Percentiles rank a stretch among this genome's conserved stretches.
phyloP scores from a whole-genome alignment of 1,140 invertebrate genomes.

The Samia ricini region DNA sequence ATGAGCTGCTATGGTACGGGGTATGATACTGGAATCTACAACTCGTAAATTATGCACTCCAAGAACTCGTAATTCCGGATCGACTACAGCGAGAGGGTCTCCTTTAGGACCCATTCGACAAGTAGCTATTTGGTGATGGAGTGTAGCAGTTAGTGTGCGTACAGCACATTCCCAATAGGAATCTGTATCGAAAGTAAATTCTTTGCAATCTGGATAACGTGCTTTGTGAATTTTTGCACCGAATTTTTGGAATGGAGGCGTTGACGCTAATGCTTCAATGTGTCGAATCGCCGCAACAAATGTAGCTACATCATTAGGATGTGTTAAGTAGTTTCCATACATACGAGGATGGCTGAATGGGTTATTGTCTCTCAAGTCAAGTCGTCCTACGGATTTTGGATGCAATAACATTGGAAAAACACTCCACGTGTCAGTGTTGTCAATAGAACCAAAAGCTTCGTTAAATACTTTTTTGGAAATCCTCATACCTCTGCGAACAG shows the following conservation, averaged over 20 bases:
- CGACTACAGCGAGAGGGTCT: conserved; percentile 63
- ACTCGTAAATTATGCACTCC: conserved; percentile 51
- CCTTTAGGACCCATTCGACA: conserved; percentile 74
- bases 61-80: conserved; percentile 54
- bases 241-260: conserved; percentile 29
- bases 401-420: conserved; percentile 34
- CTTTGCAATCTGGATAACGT: conserved; percentile 18
- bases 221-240: conserved; percentile 28
- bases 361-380: conserved; percentile 82
- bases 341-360: conserved; percentile 87
- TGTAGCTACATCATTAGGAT: conserved; percentile 79
- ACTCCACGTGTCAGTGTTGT: conserved; percentile 29
- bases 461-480: conserved; percentile 33
- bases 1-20: conserved; percentile 85
- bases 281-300: conserved; percentile 78
- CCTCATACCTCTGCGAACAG: conserved; percentile 31
- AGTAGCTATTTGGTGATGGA: conserved; percentile 67
- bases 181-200: conserved; percentile 74
- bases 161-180: conserved; percentile 89
- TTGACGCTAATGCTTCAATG: conserved; percentile 68
- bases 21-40: conserved; percentile 79
- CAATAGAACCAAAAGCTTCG: conserved; percentile 27
- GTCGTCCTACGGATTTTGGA: conserved; percentile 79
- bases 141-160: conserved; percentile 58
- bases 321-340: conserved; percentile 85